These are phyloP conservation scores for Anoura caudifer DNA, from an alignment of 2,113 vertebrate genomes.

Conservation along the genomic window DNA sequence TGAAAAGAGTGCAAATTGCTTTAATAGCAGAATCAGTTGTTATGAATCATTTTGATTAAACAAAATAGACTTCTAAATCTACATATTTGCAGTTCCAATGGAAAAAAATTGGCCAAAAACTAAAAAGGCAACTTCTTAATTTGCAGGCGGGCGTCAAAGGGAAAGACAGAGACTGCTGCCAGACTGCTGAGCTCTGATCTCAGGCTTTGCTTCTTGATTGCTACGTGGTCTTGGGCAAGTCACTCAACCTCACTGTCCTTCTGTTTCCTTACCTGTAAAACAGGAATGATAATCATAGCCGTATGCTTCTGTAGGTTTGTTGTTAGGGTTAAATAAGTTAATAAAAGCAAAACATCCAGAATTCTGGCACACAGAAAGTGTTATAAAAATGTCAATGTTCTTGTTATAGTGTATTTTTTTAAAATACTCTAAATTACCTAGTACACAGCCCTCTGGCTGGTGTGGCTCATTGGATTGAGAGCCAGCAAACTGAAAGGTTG, in stretches of 20 bases:
- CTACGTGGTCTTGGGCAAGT: background rate
- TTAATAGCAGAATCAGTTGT: background rate
- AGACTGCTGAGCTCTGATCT: background rate
- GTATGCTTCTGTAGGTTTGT: background rate
- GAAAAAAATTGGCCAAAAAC: background rate
- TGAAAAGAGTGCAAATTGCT: background rate
- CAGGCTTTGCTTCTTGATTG: background rate
- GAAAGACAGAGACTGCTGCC: background rate
- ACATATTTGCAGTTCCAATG: background rate
- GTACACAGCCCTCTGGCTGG: background rate
- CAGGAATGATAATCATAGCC: background rate
- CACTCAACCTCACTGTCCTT: background rate
- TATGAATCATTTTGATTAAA: constrained; percentile 1
- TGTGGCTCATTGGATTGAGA: no score
- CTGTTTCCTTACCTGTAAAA: background rate
- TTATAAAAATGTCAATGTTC: background rate
- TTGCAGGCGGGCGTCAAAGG: background rate
- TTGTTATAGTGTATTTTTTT: background rate
- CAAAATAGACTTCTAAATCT: background rate
- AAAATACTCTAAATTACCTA: background rate
- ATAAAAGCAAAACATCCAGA: background rate
- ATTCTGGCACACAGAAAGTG: background rate
- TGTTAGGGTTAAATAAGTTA: background rate
- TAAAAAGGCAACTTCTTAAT: background rate
- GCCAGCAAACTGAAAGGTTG: no score